Evolutionary conservation across 1,140 invertebrate species (phyloP), one percentile per base, ranked within the genome.

Genomic region (Calliopsis andreniformis): DNA sequence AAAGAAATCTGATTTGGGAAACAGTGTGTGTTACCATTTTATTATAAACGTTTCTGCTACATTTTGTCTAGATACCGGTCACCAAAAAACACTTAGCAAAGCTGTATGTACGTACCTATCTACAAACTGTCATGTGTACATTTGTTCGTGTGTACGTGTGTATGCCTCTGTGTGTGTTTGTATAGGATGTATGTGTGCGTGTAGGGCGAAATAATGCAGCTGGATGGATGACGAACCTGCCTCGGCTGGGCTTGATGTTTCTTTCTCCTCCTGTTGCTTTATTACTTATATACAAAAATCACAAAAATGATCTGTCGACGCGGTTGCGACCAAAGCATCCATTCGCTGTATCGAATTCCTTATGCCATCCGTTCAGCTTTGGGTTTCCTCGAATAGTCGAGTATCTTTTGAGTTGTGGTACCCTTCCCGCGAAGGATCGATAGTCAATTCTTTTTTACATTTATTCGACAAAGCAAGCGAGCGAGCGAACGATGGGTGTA

Each of bases 11-110:
- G 47, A 86, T 82, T 89, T 85, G 86, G 83, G 86, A 89, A 90
- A 91, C 88, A 89, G 88, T 91, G 88, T 80, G 77, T 90, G 88
- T 91, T 89, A 91, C 86, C 87, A 89, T 91, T 92, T 92, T 91
- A 91, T 91, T 92, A 91, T 90, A 91, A 92, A 92, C 84, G 83
- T 89, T 89, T 87, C 85, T 87, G 85, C 90, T 92, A 91, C 90
- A 92, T 91, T 89, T 89, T 75, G 71, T 75, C 87, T 91, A 90
- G 86, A 91, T 91, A 91, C 90, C 89, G 86, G 89, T 91, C 89
- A 91, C 90, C 91, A 92, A 85, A 91, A 90, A 92, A 92, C 90
- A 91, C 84, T 91, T 90, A 90, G 89, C 89, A 90, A 91, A 92
- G 90, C 90, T 89, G 78, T 84, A 83, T 88, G 83, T 89, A 87